Conservation (phyloP, 2,797 vertebrate species). For the Anisognathus igniventris region DNA sequence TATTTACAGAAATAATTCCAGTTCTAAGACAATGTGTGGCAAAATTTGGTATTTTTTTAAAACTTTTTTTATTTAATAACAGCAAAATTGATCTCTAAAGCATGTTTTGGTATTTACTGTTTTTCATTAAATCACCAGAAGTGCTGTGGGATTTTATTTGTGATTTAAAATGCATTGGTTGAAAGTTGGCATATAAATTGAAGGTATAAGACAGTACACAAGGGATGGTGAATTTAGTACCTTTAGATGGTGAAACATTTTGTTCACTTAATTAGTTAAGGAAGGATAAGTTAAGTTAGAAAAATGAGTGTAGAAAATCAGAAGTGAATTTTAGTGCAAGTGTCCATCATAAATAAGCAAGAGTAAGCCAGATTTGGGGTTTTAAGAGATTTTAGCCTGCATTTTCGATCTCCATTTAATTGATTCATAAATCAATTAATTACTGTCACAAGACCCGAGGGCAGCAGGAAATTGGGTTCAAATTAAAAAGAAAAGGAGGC, state of each 20-base stretch:
- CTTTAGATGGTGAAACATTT: slow-evolving; percentile 23
- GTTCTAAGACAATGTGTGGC: background rate
- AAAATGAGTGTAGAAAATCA: slow-evolving; percentile 20
- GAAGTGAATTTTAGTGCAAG: slow-evolving; percentile 25
- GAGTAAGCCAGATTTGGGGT: background rate
- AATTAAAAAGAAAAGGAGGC: slow-evolving; percentile 69
- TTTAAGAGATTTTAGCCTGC: background rate
- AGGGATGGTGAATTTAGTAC: slow-evolving; percentile 18
- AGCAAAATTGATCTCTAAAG: background rate
- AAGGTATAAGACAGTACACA: background rate
- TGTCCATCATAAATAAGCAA: slow-evolving; percentile 40
- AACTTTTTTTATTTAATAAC: background rate
- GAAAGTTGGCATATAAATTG: slow-evolving; percentile 14
- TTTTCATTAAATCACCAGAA: background rate
- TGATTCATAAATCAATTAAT: slow-evolving; percentile 75
- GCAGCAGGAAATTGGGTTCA: slow-evolving; percentile 63
- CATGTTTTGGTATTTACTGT: background rate
- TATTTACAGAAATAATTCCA: background rate
- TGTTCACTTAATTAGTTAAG: slow-evolving; percentile 30
- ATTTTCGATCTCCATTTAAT: slow-evolving; percentile 42
- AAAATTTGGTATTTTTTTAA: background rate
- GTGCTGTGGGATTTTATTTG: background rate
- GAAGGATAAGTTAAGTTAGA: slow-evolving; percentile 14
- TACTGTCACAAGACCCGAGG: slow-evolving; percentile 50
- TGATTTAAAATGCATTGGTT: slow-evolving; percentile 6